Evolutionary conservation across 2,113 vertebrate species (phyloP).

Genomic region (Jaculus jaculus): DNA sequence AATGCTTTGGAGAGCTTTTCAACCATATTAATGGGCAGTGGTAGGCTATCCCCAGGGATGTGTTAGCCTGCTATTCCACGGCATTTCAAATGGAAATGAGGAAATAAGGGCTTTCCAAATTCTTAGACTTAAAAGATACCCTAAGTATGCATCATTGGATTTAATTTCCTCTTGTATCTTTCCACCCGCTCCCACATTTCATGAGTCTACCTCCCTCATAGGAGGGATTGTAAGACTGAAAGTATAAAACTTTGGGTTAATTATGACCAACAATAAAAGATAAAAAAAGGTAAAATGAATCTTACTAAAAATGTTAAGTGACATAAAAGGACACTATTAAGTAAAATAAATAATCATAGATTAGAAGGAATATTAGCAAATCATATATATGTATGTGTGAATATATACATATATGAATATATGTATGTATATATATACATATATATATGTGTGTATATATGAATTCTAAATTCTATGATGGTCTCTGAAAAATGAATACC

Average conservation of each 20-base stretch:
- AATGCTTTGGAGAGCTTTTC: conserved; percentile 54
- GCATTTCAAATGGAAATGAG: conserved; percentile 41
- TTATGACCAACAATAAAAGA: not conserved
- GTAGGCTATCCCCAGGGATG: conserved; percentile 23
- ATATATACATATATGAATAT: no score
- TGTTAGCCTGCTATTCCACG: conserved; percentile 16
- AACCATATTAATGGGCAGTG: conserved; percentile 23
- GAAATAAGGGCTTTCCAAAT: not conserved
- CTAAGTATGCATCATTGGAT: not conserved
- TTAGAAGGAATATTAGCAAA: no score
- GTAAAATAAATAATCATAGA: not conserved
- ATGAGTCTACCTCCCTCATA: not conserved
- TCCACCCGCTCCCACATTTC: not conserved
- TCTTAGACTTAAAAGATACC: conserved; percentile 41
- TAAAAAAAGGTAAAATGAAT: not conserved
- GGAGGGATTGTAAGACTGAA: not conserved
- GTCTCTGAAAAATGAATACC: no score
- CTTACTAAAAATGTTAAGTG: not conserved
- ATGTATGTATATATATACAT: no score
- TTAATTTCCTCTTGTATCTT: conserved; percentile 41
- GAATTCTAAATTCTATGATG: no score
- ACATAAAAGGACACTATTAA: not conserved
- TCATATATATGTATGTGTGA: no score
- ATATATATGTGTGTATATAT: no score
- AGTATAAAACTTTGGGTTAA: not conserved